Evolutionary conservation across 2,888 invertebrate genomes (phyloP), one percentile per base, ranked within the genome.

Genomic region (Elysia crispata): DNA sequence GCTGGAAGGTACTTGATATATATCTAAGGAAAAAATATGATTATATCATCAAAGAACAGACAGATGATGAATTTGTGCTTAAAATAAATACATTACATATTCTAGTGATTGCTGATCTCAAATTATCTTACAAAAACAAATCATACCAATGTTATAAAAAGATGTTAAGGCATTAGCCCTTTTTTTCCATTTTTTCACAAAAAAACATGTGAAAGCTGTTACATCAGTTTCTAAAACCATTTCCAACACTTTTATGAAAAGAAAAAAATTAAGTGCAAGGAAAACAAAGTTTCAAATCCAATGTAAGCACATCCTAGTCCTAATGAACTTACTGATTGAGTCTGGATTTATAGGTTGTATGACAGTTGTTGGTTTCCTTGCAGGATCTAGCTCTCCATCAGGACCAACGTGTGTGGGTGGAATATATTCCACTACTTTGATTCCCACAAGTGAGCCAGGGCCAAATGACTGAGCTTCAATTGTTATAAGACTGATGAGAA

Each of bases 401-500:
- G 31, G 28, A 20, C 83, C 77, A 41, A 85, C 79, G 57, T 86
- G 86, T 20, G 89, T 83, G 11, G 91, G 90, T 23, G 91, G 90
- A 33, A 92, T 91, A 0, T 98, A 98, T 92, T 98, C 98, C 64
- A 98, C 97, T 74, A 98, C 96, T 84, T 98, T 95, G 97, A 99
- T 98, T 31, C 98, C 95, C 77, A 98, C 97, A 89, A 98, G 97
- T 0, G 98, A 98, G 86, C 97, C 96, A 0, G 98, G 97, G 0
- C 98, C 98, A 93, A 98, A 99, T 87, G 98, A 97, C 92, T 98
- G 98, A 0, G 98, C 98, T 94, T 96, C 93, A 41, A 93, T 89
- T 1, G 94, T 93, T 31, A 93, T 88, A 86, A 94, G 88, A 60
- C 90, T 90, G 5, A 94, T 91, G 69, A 94, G 86, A 72, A 91